Conservation (phyloP, 2,113 vertebrate species). For the Gambusia holbrooki region DNA sequence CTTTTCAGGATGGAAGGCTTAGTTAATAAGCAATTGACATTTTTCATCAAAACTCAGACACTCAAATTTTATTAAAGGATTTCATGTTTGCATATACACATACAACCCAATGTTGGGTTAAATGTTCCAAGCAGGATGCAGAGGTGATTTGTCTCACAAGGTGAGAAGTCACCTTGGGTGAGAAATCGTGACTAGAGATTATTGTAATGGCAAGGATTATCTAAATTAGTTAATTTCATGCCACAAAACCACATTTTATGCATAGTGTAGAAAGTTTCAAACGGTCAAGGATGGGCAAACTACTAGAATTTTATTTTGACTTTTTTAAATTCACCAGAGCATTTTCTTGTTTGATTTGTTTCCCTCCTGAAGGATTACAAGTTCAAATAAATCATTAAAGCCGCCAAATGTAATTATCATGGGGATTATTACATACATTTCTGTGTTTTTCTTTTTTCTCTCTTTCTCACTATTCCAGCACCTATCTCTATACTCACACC, state of each 20-base stretch:
- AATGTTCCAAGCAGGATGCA: neutral
- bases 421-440: neutral
- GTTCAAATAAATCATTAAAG: neutral
- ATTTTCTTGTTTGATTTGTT: neutral
- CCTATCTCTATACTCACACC: conserved; percentile 65
- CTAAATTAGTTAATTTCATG: neutral
- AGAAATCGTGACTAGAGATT: too few relatives aligned
- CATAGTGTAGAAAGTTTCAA: too few relatives aligned
- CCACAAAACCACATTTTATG: too few relatives aligned
- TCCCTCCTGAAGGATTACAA: neutral
- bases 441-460: too few relatives aligned
- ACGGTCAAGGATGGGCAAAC: too few relatives aligned
- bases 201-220: neutral
- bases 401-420: neutral
- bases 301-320: too few relatives aligned
- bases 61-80: neutral
- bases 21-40: neutral
- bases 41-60: neutral
- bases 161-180: too few relatives aligned
- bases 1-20: neutral
- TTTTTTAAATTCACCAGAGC: too few relatives aligned
- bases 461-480: conserved; percentile 47
- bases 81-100: neutral
- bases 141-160: too few relatives aligned
- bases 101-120: neutral